phyloP scores from a whole-genome alignment of 2,113 vertebrate genomes.

The Phalacrocorax carbo region DNA sequence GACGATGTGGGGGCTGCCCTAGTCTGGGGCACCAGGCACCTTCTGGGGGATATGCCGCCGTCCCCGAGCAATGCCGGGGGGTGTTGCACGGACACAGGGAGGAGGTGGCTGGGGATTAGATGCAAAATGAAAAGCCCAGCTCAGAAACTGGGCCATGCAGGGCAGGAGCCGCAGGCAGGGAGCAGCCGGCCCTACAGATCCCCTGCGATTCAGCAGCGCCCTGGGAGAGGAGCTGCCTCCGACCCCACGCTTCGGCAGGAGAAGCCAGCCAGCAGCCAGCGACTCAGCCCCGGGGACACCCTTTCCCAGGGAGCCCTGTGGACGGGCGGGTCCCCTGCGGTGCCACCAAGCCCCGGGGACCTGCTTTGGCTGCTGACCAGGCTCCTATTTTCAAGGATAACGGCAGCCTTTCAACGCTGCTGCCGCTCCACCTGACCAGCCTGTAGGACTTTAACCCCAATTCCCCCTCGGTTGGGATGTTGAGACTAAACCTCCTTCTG shows the following conservation, averaged over 20 bases:
- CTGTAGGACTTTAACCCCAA: background rate
- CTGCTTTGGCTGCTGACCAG: background rate
- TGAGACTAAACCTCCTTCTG: background rate
- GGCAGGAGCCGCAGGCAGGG: background rate
- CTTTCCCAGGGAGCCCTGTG: background rate
- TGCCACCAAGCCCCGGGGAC: rapidly evolving
- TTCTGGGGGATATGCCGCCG: rapidly evolving
- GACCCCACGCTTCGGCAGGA: background rate
- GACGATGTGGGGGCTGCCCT: background rate
- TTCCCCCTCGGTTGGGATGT: rapidly evolving
- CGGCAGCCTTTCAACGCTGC: background rate
- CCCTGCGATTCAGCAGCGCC: background rate
- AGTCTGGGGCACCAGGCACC: background rate
- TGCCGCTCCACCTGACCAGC: background rate
- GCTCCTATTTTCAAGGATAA: background rate
- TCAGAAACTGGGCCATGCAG: background rate
- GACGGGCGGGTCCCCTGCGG: rapidly evolving
- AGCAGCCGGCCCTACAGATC: background rate
- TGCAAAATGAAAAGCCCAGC: background rate
- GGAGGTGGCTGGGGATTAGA: background rate
- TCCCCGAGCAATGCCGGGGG: background rate
- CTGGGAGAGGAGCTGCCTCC: background rate
- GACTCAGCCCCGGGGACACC: background rate
- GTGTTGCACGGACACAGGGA: background rate
- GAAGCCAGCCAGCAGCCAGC: background rate